Evolutionary conservation across 2,888 invertebrate genomes (phyloP), one percentile per base, ranked within the genome.

Genomic region (Campoletis raptor): DNA sequence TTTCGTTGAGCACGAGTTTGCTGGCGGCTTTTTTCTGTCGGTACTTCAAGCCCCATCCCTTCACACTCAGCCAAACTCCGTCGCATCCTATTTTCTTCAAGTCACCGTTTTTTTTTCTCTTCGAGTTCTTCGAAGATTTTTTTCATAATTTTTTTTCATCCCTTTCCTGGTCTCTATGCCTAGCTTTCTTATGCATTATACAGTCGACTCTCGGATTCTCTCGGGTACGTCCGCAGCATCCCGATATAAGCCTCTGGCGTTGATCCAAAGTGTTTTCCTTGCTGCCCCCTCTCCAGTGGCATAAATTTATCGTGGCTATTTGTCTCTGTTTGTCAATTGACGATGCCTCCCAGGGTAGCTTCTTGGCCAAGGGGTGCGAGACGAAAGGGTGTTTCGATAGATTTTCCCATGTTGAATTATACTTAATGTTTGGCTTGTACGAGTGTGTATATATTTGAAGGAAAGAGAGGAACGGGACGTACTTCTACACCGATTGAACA

Each of bases 201-300:
- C 78, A 67, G 66, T 48, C 66, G n/a, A 40, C 54, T 36, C 74
- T 37, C 40, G 67, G 66, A 74, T 45, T 76, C 52, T 76, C 66
- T 45, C 81, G 74, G 74, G 81, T 74, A 78, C 81, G 80, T 66
- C 66, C 86, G 83, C n/a, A 57, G 82, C 81, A 85, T 87, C 77
- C 48, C 86, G 81, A 87, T 82, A 66, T 77, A 86, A 87, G 85
- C 64, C 73, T 73, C 88, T 92, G 91, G 92, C 91, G 40, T 61
- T 57, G 70, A 70, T 90, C 91, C 92, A 92, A 90, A 89, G 85
- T 88, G 88, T 91, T 90, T 91, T 90, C 90, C 88, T 89, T 48
- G 57, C 52, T 81, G 74, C 64, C 78, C 78, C 54, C 67, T 52
- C 57, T 12, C 57, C 57, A 30, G 12, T 12, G 88, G 88, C 89